Evolutionary conservation across 2,113 vertebrate genomes (phyloP).

Genomic region (Pelobates fuscus): DNA sequence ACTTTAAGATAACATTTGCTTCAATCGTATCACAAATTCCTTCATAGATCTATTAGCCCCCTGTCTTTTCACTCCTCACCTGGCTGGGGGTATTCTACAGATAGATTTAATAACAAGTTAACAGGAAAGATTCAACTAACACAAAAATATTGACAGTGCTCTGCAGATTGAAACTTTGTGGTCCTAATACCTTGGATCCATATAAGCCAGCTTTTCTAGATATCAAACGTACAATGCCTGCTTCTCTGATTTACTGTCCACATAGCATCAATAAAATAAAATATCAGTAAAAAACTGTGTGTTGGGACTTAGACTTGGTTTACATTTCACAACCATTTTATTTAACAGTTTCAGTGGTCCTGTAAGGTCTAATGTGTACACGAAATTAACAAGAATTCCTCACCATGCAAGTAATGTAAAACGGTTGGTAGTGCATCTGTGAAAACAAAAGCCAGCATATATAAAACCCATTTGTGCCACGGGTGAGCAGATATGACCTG

Average conservation of each 20-base stretch:
- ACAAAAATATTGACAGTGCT: no score
- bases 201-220: background rate
- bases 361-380: constrained; percentile 17
- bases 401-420: constrained; percentile 25
- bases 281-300: constrained; percentile 25
- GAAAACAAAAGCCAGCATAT: constrained; percentile 3
- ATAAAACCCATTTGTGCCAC: background rate
- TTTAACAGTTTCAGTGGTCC: constrained; percentile 41
- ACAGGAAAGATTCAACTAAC: no score
- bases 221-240: constrained; percentile 11
- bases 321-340: constrained; percentile 30
- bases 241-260: constrained; percentile 18
- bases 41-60: no score
- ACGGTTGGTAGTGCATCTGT: constrained; percentile 30
- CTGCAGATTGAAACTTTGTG: no score
- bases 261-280: background rate
- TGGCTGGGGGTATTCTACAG: no score
- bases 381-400: constrained; percentile 44
- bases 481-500: background rate
- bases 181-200: background rate
- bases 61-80: no score
- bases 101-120: no score
- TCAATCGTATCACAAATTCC: no score
- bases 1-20: no score
- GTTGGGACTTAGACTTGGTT: background rate